phyloP scores from a whole-genome alignment of 2,797 vertebrate species.

The Sebastes kiyomatsui region DNA sequence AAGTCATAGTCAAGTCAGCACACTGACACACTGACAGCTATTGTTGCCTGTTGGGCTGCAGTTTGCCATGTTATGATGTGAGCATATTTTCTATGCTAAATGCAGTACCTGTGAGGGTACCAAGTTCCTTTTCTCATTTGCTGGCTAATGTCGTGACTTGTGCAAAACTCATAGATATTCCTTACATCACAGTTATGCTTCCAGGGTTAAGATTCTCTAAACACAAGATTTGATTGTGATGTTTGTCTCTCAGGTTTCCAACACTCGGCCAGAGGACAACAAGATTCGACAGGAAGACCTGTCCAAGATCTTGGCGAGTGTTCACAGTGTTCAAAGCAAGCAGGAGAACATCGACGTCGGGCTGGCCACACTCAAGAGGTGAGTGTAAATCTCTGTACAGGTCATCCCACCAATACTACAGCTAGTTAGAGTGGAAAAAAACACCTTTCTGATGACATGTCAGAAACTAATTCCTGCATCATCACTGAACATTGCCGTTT shows the following conservation, averaged over 20 bases:
- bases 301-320: constrained; percentile 90
- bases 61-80: too few relatives aligned
- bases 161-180: not conserved
- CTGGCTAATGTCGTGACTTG: not conserved
- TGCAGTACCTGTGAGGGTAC: too few relatives aligned
- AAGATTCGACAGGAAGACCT: constrained; percentile 94
- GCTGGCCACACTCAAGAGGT: constrained; percentile 94
- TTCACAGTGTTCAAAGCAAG: constrained; percentile 92
- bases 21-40: too few relatives aligned
- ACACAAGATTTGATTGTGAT: not conserved
- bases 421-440: not conserved
- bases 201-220: not conserved
- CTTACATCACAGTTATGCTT: not conserved
- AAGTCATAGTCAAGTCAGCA: too few relatives aligned
- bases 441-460: not conserved
- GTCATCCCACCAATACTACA: not conserved
- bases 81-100: too few relatives aligned
- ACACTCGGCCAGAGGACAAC: constrained; percentile 91
- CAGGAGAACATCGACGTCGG: constrained; percentile 92
- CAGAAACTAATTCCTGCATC: too few relatives aligned
- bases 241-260: constrained; percentile 86
- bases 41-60: too few relatives aligned
- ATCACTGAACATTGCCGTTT: not conserved
- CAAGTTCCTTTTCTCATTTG: not conserved
- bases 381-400: not conserved